Evolutionary conservation across 1,140 invertebrate species (phyloP).

Genomic region (Bombus breviceps): DNA sequence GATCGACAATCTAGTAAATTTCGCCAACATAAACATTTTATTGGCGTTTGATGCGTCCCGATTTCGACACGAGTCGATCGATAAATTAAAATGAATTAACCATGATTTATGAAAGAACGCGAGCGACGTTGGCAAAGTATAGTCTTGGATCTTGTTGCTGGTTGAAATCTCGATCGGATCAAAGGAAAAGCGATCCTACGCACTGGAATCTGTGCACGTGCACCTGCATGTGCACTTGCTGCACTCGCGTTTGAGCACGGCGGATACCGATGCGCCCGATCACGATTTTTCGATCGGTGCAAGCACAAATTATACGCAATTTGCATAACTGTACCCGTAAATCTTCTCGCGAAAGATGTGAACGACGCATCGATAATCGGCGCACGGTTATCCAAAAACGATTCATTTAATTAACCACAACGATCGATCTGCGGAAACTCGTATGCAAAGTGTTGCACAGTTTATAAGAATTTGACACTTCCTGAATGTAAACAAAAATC

Average conservation of each 20-base stretch:
- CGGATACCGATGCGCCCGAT: background rate
- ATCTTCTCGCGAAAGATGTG: constrained; percentile 1
- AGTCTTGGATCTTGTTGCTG: constrained; percentile 8
- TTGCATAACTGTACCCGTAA: constrained; percentile 24
- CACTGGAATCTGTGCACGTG: constrained; percentile 36
- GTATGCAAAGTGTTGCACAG: background rate
- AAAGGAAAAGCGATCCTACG: constrained; percentile 40
- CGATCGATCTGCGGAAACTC: background rate
- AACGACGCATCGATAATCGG: constrained; percentile 19
- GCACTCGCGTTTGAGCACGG: background rate
- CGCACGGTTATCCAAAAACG: background rate
- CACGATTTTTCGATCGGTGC: constrained; percentile 20
- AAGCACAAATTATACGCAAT: constrained; percentile 15
- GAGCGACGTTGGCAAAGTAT: constrained; percentile 4
- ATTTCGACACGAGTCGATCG: constrained; percentile 5
- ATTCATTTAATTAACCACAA: background rate
- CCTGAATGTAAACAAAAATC: no score
- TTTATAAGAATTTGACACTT: background rate
- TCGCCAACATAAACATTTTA: background rate
- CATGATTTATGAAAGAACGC: constrained; percentile 8
- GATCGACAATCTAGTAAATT: background rate
- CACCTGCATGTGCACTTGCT: constrained; percentile 8
- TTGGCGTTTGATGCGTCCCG: background rate
- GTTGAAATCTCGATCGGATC: constrained; percentile 32
- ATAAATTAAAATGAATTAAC: constrained; percentile 22